Conservation (phyloP, 2,113 vertebrate genomes). For the Melierax canorus region DNA sequence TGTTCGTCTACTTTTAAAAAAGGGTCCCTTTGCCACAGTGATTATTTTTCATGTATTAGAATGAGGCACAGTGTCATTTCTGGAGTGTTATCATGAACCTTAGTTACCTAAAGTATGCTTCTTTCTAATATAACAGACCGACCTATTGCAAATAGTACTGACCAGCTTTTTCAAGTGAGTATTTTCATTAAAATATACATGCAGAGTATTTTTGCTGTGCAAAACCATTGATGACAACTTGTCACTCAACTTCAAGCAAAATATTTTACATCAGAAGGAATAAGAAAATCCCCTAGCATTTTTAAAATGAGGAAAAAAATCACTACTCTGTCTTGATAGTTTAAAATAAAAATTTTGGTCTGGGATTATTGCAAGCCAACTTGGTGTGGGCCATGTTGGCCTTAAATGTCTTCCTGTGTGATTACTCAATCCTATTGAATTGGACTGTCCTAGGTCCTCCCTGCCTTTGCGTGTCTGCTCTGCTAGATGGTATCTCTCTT, state of each 20-base stretch:
- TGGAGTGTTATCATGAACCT: not conserved
- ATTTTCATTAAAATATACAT: not conserved
- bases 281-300: not conserved
- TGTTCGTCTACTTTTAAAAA: not conserved
- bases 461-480: not conserved
- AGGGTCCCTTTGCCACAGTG: not conserved
- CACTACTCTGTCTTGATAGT: not conserved
- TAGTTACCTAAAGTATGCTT: not conserved
- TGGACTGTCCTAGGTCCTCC: not conserved
- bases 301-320: not conserved
- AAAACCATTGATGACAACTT: not conserved
- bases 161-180: not conserved
- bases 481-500: not conserved
- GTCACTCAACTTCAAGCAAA: not conserved
- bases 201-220: not conserved
- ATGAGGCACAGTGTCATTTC: not conserved
- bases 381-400: not conserved
- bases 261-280: not conserved
- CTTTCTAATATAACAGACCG: not conserved
- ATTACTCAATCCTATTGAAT: accelerated
- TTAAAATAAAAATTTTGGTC: not conserved
- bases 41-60: not conserved
- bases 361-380: not conserved
- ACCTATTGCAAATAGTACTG: not conserved
- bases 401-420: not conserved